phyloP scores from a whole-genome alignment of 2,797 vertebrate genomes.

The Phaenicophaeus curvirostris region DNA sequence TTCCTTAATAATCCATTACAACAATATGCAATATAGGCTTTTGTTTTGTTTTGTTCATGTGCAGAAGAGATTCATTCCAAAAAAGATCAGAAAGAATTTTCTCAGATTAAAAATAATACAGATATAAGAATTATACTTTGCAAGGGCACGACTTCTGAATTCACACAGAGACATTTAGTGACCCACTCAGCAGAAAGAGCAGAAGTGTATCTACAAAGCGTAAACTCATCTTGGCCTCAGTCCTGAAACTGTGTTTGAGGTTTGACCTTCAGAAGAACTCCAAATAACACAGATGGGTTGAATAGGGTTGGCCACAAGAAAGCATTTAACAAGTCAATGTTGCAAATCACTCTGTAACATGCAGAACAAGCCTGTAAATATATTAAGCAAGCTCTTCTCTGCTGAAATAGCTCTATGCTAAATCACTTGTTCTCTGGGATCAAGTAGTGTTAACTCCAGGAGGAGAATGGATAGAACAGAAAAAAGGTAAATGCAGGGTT shows the following conservation, averaged over 20 bases:
- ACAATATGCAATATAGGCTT: background rate
- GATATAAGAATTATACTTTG: background rate
- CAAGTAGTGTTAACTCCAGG: background rate
- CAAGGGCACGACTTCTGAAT: background rate
- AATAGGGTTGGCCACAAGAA: constrained; percentile 9
- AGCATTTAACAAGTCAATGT: background rate
- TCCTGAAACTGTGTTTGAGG: background rate
- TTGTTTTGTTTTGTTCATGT: background rate
- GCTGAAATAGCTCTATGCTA: background rate
- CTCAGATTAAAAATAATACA: background rate
- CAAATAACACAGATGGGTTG: background rate
- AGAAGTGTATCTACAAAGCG: background rate
- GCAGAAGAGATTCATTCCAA: background rate
- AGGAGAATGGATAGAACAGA: background rate
- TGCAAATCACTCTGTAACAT: background rate
- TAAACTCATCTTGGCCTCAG: background rate
- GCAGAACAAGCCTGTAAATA: background rate
- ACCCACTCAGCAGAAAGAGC: background rate
- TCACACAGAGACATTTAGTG: background rate
- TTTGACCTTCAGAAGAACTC: constrained; percentile 23
- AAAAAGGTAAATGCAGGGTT: fast-evolving
- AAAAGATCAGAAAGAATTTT: constrained; percentile 10
- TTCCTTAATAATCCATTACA: background rate
- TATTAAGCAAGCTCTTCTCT: background rate
- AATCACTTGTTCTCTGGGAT: background rate